These are phyloP conservation scores for Deilephila elpenor DNA, from an alignment of 2,888 invertebrate species.

Conservation along the genomic window DNA sequence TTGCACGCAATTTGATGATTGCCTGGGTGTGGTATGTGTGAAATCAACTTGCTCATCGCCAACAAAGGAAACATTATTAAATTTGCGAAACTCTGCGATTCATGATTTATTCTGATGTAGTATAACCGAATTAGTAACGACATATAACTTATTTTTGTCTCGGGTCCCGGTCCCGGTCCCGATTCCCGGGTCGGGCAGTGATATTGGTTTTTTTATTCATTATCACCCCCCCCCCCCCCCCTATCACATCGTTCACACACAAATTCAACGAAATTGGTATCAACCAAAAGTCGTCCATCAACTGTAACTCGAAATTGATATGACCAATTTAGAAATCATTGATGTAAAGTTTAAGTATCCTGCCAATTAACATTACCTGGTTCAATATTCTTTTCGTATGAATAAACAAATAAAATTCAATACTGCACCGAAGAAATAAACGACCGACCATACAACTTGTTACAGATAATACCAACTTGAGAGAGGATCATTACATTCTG, in stretches of 20 bases:
- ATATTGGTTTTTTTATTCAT: too few relatives aligned
- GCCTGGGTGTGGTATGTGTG: constrained; percentile 17
- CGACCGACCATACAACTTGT: constrained; percentile 31
- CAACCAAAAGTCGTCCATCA: too few relatives aligned
- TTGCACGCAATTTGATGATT: constrained; percentile 12
- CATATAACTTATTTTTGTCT: background rate
- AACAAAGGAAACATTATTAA: background rate
- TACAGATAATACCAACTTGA: constrained; percentile 51
- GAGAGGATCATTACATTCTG: constrained; percentile 61
- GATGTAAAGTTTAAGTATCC: background rate
- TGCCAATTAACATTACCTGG: background rate
- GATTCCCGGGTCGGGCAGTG: too few relatives aligned
- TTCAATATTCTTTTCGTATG: background rate
- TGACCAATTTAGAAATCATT: too few relatives aligned
- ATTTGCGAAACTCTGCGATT: background rate
- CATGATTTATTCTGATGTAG: background rate
- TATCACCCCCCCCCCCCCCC: too few relatives aligned
- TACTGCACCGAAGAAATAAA: background rate
- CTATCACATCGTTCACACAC: too few relatives aligned
- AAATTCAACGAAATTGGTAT: too few relatives aligned
- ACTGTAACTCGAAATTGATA: too few relatives aligned
- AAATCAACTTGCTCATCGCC: background rate
- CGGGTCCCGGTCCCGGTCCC: too few relatives aligned
- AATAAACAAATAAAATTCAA: background rate
- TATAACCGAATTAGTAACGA: background rate